Conservation (phyloP, 2,888 invertebrate species). For the Volucella inanis region DNA sequence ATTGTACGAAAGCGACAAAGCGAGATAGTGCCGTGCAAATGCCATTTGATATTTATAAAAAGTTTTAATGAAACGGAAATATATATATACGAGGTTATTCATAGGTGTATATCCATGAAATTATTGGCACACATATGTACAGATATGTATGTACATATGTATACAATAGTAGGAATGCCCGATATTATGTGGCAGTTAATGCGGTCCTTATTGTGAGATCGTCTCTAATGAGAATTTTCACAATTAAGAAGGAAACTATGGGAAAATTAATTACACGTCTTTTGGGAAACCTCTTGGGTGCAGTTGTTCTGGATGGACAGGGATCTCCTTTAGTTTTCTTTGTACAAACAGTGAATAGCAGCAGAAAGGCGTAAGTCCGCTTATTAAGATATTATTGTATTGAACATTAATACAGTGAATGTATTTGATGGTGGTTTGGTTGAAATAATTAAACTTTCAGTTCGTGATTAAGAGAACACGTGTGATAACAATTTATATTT, state of each 20-base stretch:
- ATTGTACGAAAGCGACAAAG: slow-evolving; percentile 48
- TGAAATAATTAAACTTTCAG: slow-evolving; percentile 25
- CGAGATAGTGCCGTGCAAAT: slow-evolving; percentile 50
- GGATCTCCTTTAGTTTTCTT: slow-evolving; percentile 10
- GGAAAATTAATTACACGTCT: slow-evolving; percentile 56
- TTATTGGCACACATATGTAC: too few relatives aligned
- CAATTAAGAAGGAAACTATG: slow-evolving; percentile 50
- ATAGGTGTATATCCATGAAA: too few relatives aligned
- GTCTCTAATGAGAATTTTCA: slow-evolving; percentile 58
- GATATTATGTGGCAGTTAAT: slow-evolving; percentile 23
- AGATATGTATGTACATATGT: too few relatives aligned
- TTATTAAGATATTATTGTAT: slow-evolving; percentile 52
- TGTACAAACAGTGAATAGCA: slow-evolving; percentile 28
- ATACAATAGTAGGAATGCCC: slow-evolving; percentile 11
- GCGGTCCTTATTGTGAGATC: slow-evolving; percentile 39
- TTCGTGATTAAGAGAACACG: not conserved
- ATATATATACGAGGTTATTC: slow-evolving; percentile 32
- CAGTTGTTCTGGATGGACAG: slow-evolving; percentile 5
- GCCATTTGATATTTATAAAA: slow-evolving; percentile 64
- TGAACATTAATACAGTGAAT: slow-evolving; percentile 46
- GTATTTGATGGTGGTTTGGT: slow-evolving; percentile 10
- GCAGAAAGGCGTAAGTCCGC: slow-evolving; percentile 50
- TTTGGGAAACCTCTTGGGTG: slow-evolving; percentile 26
- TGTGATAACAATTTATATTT: slow-evolving; percentile 21
- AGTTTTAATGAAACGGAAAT: slow-evolving; percentile 65